Base-by-base conservation (phyloP, 2,888 invertebrate genomes). In the Ophioninae sp. region DNA sequence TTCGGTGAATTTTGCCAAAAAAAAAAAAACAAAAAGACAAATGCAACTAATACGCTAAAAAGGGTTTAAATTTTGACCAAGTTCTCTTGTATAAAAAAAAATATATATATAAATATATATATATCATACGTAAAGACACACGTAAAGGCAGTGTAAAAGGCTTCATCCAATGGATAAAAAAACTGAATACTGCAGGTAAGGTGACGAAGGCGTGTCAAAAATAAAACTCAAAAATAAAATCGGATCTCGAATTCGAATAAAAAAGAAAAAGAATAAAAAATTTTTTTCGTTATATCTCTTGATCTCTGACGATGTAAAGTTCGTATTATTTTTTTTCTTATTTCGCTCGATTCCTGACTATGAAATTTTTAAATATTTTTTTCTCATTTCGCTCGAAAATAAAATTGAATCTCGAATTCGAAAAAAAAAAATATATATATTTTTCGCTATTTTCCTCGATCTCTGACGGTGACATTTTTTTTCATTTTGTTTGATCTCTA, bases 141-240 rank as follows among this genome's bases (percentile, higher is more conserved):
- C 23, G 21, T 72, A 77, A 21, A 80, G 57, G 76, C 76, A n/a
- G 82, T 59, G 76, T 80, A 44, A 62, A 80, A 65, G 65, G 30
- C 30, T 30, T 30, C 30, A 30, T 30, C 23, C 75, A 74, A 59
- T 21, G 73, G 41, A 30, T 30, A 30, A 30, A 61, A 70, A 72
- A 68, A 69, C n/a, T n/a, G 68, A 80, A 83, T 80, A 73, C 83
- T 69, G 65, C 72, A 73, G 72, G 39, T 72, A 76, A 77, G 23
- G 75, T 80, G 83, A 80, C 68, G 73, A 75, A 79, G 67, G 67
- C 76, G 77, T 83, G 77, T 80, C 10, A 72, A 74, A 64, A 67
- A 73, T 76, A 44, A 13, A n/a, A 76, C 77, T 73, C 23, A 20
- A 72, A 72, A 65, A 17, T 30, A 67, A 62, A 76, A 41, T 77